Conservation (phyloP, 2,888 invertebrate genomes). For the Thymelicus acteon region DNA sequence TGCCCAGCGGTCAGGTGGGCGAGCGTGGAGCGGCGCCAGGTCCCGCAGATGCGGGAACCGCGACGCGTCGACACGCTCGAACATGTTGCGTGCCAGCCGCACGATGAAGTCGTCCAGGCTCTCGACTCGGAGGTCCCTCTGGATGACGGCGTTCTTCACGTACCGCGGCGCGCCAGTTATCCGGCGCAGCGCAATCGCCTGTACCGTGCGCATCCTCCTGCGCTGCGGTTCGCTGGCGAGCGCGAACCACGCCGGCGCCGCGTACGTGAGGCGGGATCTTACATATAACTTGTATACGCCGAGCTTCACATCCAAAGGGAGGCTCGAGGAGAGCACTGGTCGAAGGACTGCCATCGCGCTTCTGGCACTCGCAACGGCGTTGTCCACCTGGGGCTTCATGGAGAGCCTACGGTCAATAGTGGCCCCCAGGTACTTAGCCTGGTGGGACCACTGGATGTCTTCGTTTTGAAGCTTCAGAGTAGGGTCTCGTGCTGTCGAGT, state of each 20-base stretch:
- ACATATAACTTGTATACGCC: background rate
- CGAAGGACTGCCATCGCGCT: conserved; percentile 37
- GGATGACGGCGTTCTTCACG: conserved; percentile 2
- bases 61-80: conserved; percentile 7
- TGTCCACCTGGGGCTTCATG: conserved; percentile 12
- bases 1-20: too few species aligned
- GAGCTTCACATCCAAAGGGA: conserved; percentile 2
- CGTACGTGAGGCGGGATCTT: conserved; percentile 12
- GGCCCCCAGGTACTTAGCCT: conserved; percentile 21
- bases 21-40: background rate
- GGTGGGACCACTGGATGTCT: background rate
- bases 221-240: conserved; percentile 1
- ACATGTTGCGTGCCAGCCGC: background rate
- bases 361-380: conserved; percentile 7
- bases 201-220: background rate
- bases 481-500: background rate
- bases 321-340: conserved; percentile 24
- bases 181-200: background rate
- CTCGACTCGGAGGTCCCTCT: conserved; percentile 1
- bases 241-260: conserved; percentile 16
- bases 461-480: background rate
- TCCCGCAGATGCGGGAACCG: conserved; percentile 17
- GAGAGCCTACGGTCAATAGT: background rate
- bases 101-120: conserved; percentile 3
- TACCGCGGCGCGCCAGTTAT: background rate